phyloP scores from a whole-genome alignment of 2,888 invertebrate species.

The Ornithoptera alexandrae region DNA sequence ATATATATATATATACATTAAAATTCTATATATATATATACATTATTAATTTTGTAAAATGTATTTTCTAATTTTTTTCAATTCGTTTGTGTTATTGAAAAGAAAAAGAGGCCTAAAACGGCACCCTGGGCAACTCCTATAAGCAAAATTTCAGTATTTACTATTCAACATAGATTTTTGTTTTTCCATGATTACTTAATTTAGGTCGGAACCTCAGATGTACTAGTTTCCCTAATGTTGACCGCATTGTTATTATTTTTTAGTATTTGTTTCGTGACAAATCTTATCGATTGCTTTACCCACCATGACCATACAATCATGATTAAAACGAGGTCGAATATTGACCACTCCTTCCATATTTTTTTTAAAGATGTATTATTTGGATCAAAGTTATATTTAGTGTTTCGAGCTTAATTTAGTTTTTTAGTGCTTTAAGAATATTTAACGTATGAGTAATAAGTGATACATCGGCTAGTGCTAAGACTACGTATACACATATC shows the following conservation, averaged over 20 bases:
- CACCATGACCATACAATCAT: background rate
- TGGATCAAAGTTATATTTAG: conserved; percentile 17
- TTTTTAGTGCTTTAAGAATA: conserved; percentile 17
- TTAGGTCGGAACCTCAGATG: too few species aligned
- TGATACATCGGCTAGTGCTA: conserved; percentile 6
- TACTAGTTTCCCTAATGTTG: too few species aligned
- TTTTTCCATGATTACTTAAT: background rate
- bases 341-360: background rate
- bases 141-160: too few species aligned
- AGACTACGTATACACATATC: conserved; percentile 19
- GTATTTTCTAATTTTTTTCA: background rate
- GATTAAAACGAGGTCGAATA: too few species aligned
- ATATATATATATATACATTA: background rate
- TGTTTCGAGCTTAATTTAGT: conserved; percentile 16
- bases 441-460: conserved; percentile 15
- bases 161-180: background rate
- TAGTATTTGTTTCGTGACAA: background rate
- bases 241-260: background rate
- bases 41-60: too few species aligned
- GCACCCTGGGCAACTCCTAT: background rate
- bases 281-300: background rate
- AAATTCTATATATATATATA: too few species aligned
- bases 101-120: background rate
- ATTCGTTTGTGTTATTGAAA: background rate
- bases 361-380: conserved; percentile 5